Base-by-base conservation (phyloP, 2,113 vertebrate species). In the Ammodytes dubius region DNA sequence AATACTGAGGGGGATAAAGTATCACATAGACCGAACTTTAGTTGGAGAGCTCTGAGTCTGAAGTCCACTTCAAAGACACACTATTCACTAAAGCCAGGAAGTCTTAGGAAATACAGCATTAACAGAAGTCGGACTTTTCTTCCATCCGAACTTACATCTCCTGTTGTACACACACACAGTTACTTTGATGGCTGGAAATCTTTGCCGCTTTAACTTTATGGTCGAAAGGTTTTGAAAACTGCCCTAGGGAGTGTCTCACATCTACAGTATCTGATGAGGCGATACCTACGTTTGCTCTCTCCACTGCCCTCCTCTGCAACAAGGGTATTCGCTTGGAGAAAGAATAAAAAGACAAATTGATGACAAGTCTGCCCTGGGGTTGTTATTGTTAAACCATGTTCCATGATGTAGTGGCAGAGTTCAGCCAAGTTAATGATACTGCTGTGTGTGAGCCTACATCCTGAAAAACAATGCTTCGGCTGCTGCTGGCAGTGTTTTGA, bases 341-440 rank as follows among this genome's bases (percentile, higher is more conserved):
- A 43, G 47, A 60, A 57, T 72, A 73, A 57, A 56, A 77, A 82
- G 78, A 86, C 73, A 88, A 88, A 91, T 82, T 87, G 82, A 87
- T 86, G 71, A 74, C 81, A 91, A 85, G 90, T 87, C 49, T 77
- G 70, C 82, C 90, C 87, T 40, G 49, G 77, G 84, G 90, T 87
- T 92, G 89, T 93, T 92, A 77, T 87, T 87, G 81, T 89, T 82
- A 64, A 90, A 87, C 77, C 70, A 76, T 85, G 56, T 80, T 85
- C 71, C 63, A 63, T 87, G 89, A 88, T 89, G 67, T 79, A 90
- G 87, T 89, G 87, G 73, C 71, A 81, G 71, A 85, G 79, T 93
- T 92, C 80, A 85, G 37, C 43, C 49, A 76, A 90, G 86, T 88
- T 89, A 90, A 89, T 88, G 88, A 92, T 71, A 73, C 54, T 53